Conservation (phyloP, 2,888 invertebrate species). For the Baccha elongata region DNA sequence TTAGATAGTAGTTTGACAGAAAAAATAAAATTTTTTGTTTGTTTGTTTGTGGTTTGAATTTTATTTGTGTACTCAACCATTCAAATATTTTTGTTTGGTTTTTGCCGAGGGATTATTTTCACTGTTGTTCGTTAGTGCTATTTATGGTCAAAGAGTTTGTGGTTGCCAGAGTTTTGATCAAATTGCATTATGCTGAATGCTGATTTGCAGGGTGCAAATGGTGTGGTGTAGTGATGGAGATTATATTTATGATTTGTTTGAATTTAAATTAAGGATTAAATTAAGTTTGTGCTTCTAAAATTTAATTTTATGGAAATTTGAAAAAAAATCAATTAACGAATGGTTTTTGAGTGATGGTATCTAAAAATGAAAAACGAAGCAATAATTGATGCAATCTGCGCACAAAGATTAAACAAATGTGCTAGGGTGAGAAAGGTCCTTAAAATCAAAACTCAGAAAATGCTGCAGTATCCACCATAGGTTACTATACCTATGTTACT, state of each 20-base stretch:
- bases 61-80: neutral
- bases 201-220: neutral
- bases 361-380: too few species aligned
- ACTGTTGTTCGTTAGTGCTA: neutral
- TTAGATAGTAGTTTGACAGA: slow-evolving; percentile 1
- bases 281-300: too few species aligned
- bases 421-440: too few species aligned
- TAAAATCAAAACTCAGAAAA: too few species aligned
- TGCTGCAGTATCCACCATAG: too few species aligned
- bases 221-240: too few species aligned
- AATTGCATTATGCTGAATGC: neutral
- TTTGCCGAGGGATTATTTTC: neutral
- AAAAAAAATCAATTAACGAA: too few species aligned
- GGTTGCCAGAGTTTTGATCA: neutral
- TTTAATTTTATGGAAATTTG: neutral
- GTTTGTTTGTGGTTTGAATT: neutral
- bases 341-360: too few species aligned
- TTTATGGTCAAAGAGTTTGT: slow-evolving; percentile 9
- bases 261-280: neutral
- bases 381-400: too few species aligned
- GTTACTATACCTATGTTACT: too few species aligned
- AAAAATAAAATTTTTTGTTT: neutral
- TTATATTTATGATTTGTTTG: too few species aligned
- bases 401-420: too few species aligned
- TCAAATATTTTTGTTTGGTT: slow-evolving; percentile 23